These are phyloP conservation scores for Hermetia illucens DNA, from an alignment of 1,140 invertebrate species.

Conservation along the genomic window DNA sequence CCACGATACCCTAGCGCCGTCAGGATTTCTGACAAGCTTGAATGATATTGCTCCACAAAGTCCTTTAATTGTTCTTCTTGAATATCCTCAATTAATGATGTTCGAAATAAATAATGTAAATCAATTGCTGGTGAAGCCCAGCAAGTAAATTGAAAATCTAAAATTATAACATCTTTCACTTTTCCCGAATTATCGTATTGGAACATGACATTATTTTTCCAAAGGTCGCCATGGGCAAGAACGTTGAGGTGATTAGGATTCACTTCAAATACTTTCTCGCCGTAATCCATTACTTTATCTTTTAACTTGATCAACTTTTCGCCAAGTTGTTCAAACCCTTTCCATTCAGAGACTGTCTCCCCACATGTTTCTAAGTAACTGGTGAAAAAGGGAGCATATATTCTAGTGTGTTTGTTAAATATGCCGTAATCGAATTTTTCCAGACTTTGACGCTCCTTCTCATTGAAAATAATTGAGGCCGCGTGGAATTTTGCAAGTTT, in stretches of 20 bases:
- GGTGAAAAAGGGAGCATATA: too few species aligned
- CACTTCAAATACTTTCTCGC: too few species aligned
- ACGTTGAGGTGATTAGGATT: conserved; percentile 34
- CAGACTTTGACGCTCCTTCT: too few species aligned
- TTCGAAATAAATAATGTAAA: conserved; percentile 26
- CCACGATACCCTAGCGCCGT: conserved; percentile 16
- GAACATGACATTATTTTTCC: conserved; percentile 51
- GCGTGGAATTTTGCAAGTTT: too few species aligned
- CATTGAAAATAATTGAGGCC: too few species aligned
- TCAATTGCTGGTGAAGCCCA: conserved; percentile 27
- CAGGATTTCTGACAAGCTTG: conserved; percentile 14
- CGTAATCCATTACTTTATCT: too few species aligned
- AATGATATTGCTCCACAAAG: conserved; percentile 20
- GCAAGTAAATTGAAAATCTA: conserved; percentile 26
- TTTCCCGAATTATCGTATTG: conserved; percentile 33
- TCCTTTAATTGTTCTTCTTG: conserved; percentile 14
- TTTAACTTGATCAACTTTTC: too few species aligned
- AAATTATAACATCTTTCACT: conserved; percentile 31
- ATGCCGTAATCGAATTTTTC: too few species aligned
- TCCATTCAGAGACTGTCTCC: too few species aligned
- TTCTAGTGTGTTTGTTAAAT: too few species aligned
- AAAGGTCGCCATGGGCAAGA: conserved; percentile 48
- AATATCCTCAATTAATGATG: conserved; percentile 19
- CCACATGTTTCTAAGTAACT: too few species aligned
- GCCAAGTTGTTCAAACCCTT: too few species aligned